Percentiles rank a stretch among this genome's conserved stretches.
These are phyloP conservation scores for Drosophila nigricruria DNA, from an alignment of 2,888 invertebrate species.

Conservation along the genomic window DNA sequence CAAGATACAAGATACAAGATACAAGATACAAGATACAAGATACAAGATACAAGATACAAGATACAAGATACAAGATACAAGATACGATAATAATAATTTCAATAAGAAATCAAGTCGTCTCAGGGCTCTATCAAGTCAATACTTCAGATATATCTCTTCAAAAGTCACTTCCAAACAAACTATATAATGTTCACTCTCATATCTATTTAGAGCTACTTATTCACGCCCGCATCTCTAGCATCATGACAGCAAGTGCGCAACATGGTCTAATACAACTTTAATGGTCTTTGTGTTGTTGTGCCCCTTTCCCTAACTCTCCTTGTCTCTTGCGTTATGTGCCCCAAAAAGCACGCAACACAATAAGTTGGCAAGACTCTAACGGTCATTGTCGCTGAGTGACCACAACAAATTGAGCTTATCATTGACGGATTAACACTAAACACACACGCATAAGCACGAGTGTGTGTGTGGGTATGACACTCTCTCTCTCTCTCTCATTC, in stretches of 20 bases:
- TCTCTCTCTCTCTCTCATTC: neutral
- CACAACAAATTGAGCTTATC: slow-evolving; percentile 82
- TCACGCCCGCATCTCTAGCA: slow-evolving; percentile 59
- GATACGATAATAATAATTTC: no score
- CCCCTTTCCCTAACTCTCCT: neutral
- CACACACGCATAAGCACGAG: slow-evolving; percentile 53
- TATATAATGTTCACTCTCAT: neutral
- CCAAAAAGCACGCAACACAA: slow-evolving; percentile 58
- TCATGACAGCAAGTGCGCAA: slow-evolving; percentile 10
- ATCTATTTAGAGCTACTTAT: neutral
- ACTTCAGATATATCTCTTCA: neutral
- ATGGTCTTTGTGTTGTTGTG: slow-evolving; percentile 52
- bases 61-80: no score
- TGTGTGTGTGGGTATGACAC: slow-evolving; percentile 2
- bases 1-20: no score
- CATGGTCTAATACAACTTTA: slow-evolving; percentile 68
- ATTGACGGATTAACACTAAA: slow-evolving; percentile 82
- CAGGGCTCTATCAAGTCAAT: no score
- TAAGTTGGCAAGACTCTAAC: slow-evolving; percentile 36
- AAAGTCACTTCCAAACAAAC: neutral
- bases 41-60: no score
- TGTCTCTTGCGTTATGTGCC: slow-evolving; percentile 1
- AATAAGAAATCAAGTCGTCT: no score
- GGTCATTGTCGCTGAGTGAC: slow-evolving; percentile 76
- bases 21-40: no score